Conservation (phyloP, 2,113 vertebrate genomes). For the Oncorhynchus keta region DNA sequence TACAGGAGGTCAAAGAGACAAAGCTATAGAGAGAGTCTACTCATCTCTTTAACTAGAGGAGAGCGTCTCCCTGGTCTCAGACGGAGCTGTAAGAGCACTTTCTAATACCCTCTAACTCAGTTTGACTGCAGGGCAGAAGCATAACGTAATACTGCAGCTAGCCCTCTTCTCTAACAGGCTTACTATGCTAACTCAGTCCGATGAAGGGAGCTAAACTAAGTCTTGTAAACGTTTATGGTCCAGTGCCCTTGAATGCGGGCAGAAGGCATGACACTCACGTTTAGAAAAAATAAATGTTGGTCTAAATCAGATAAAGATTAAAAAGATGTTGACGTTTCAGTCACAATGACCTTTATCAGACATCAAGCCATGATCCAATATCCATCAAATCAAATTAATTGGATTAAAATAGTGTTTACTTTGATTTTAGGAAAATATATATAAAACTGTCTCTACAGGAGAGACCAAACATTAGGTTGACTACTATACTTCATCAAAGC, state of each 20-base stretch:
- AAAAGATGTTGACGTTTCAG: too few species aligned
- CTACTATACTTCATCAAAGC: too few species aligned
- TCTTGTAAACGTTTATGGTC: constrained; percentile 1
- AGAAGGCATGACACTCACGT: neutral
- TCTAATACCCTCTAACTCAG: constrained; percentile 5
- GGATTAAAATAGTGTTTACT: neutral
- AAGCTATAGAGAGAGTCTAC: neutral
- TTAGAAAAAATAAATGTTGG: neutral
- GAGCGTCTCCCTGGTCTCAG: constrained; percentile 18
- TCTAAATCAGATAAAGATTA: neutral
- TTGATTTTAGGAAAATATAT: neutral
- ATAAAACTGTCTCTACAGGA: neutral
- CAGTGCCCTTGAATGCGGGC: too few species aligned
- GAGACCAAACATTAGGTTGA: neutral
- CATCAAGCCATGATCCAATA: neutral
- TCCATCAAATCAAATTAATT: neutral
- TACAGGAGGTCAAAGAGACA: constrained; percentile 24
- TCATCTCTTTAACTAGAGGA: constrained; percentile 22
- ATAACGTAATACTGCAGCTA: constrained; percentile 36
- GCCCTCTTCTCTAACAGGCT: constrained; percentile 37
- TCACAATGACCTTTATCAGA: too few species aligned
- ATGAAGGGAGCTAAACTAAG: constrained; percentile 20
- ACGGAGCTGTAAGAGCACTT: constrained; percentile 39
- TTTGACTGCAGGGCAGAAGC: constrained; percentile 9
- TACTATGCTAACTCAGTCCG: constrained; percentile 40